Evolutionary conservation across 1,140 invertebrate genomes (phyloP), one percentile per base, ranked within the genome.

Genomic region (Solenopsis fugax): DNA sequence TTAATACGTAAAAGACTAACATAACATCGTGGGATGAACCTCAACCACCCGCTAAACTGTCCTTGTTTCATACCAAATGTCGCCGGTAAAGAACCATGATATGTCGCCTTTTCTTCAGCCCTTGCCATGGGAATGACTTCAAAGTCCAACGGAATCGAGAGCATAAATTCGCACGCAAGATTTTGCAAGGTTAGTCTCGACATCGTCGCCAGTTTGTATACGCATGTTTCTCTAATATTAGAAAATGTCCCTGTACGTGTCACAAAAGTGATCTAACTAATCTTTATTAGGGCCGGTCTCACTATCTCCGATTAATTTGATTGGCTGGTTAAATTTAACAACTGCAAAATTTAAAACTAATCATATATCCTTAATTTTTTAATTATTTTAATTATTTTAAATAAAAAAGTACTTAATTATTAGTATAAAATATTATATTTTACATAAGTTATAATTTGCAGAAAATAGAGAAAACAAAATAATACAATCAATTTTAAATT

Each of bases 141-240:
- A 78, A 78, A 78, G 58, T 48, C 37, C 37, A 2, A 21, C 45
- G 6, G 4, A 21, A 78, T 64, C 24, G 9, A 18, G 10, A 4
- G 18, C 24, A 12, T 50, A 78, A 64, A 78, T 65, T 10, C 29
- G 50, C 50, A 50, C 12, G 18, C 16, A 34, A 13, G 18, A 65
- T 78, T 65, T n/a, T 34, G 29, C 37, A 78, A 78, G 41, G 41
- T 78, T 48, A 50, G 10, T 78, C 58, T 48, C 76, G 7, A 65
- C 76, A 64, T 78, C 18, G 18, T 77, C 24, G 41, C 12, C 18
- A 12, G 64, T 65, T 64, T 78, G 72, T 56, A 34, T 37, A 21
- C 29, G 3, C 7, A 58, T 58, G 29, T 75, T 78, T 65, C 58
- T 65, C 76, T 78, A 78, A 65, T 78, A 65, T 78, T 78, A 78